Evolutionary conservation across 2,797 vertebrate genomes (phyloP).

Genomic region (Siniperca scherzeri): DNA sequence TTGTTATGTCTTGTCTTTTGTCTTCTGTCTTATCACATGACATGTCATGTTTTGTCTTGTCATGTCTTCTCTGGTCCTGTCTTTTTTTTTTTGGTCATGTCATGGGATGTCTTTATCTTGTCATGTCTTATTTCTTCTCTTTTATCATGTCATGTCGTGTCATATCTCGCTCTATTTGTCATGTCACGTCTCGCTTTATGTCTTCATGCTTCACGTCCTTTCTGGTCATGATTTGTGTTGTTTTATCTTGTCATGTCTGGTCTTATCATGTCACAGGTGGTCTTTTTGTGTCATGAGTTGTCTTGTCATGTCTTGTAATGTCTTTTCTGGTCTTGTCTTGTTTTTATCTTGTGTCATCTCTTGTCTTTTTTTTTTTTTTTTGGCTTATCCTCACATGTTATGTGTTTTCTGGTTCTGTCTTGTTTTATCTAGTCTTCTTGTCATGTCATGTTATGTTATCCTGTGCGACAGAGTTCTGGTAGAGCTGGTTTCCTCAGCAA

Average conservation of each 20-base stretch:
- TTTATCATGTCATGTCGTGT: not conserved
- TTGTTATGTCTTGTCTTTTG: not conserved
- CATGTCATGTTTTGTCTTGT: not conserved
- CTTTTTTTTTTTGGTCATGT: not conserved
- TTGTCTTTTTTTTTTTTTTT: too few relatives aligned
- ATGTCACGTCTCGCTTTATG: not conserved
- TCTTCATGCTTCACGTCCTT: not conserved
- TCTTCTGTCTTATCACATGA: not conserved
- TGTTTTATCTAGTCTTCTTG: not conserved
- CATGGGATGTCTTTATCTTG: not conserved
- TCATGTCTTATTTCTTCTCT: too few relatives aligned
- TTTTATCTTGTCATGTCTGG: not conserved
- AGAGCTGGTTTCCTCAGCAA: conserved; percentile 51
- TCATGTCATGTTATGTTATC: not conserved
- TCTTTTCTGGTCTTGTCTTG: not conserved
- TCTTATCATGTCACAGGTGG: not conserved
- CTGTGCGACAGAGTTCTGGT: conserved; percentile 60
- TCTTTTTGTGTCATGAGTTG: too few relatives aligned
- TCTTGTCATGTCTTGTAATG: not conserved
- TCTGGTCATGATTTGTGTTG: not conserved
- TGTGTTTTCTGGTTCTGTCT: not conserved
- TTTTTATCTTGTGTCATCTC: not conserved
- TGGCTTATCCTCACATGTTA: not conserved
- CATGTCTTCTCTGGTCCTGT: not conserved
- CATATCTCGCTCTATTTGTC: not conserved